Evolutionary conservation across 2,888 invertebrate species (phyloP).

Genomic region (Cerastis leucographa): DNA sequence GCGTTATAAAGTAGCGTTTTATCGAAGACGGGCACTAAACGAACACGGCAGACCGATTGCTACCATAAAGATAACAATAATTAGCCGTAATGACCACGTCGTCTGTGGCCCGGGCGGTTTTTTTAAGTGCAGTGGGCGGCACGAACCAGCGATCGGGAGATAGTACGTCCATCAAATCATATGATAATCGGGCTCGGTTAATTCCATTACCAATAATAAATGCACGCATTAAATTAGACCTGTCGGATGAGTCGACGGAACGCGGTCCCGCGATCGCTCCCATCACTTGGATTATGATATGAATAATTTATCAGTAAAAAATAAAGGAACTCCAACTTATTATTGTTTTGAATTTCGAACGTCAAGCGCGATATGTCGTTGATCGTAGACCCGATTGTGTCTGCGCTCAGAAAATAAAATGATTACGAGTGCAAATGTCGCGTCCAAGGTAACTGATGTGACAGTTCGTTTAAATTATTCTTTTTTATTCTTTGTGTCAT

Average conservation of each 20-base stretch:
- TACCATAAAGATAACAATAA: conserved; percentile 90
- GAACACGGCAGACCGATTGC: conserved; percentile 86
- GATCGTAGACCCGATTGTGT: conserved; percentile 80
- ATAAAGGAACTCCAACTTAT: conserved; percentile 79
- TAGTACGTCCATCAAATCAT: conserved; percentile 90
- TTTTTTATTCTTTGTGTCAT: conserved; percentile 43
- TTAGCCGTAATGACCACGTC: conserved; percentile 88
- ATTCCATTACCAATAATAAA: conserved; percentile 91
- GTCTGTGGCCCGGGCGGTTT: conserved; percentile 78
- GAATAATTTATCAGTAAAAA: conserved; percentile 89
- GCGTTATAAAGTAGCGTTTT: conserved; percentile 83
- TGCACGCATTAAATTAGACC: conserved; percentile 90
- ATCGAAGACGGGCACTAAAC: conserved; percentile 80
- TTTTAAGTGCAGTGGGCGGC: conserved; percentile 87
- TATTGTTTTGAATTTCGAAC: conserved; percentile 88
- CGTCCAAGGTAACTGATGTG: conserved; percentile 67
- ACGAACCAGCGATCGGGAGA: conserved; percentile 83
- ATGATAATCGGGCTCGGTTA: conserved; percentile 90
- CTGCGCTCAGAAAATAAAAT: conserved; percentile 72
- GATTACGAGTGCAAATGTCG: conserved; percentile 74
- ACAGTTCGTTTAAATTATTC: conserved; percentile 63
- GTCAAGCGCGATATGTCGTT: conserved; percentile 82
- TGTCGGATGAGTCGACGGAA: conserved; percentile 89
- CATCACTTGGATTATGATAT: conserved; percentile 90
- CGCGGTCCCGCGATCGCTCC: conserved; percentile 82